Conservation (phyloP, 2,113 vertebrate genomes). For the Serinus canaria region DNA sequence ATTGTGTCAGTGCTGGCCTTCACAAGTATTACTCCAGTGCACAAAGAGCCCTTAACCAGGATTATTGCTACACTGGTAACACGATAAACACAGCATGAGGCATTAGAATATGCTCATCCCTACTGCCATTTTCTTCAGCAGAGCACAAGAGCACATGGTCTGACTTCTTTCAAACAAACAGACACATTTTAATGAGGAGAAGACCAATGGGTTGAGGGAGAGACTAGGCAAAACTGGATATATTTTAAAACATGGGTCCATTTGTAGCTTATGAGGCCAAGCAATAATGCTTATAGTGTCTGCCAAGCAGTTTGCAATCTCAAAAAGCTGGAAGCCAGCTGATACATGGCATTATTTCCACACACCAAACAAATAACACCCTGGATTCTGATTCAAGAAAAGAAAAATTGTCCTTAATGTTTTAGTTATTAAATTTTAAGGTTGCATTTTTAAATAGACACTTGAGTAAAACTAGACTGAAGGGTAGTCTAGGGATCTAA, state of each 20-base stretch:
- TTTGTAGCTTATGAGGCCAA: background rate
- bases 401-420: background rate
- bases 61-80: too few relatives aligned
- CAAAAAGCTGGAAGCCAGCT: background rate
- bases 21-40: background rate
- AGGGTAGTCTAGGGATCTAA: background rate
- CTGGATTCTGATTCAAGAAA: background rate
- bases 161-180: background rate
- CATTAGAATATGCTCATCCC: background rate
- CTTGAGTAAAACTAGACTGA: background rate
- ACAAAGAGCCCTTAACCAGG: background rate
- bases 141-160: background rate
- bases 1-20: background rate
- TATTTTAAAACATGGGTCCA: background rate
- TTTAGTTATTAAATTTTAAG: background rate
- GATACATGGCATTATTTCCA: background rate
- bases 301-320: background rate
- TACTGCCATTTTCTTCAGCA: background rate
- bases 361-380: background rate
- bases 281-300: background rate
- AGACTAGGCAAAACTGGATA: background rate
- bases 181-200: background rate
- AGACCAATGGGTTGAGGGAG: background rate
- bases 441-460: background rate
- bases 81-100: accelerated